Base-by-base conservation (phyloP, 1,140 invertebrate genomes). In the Littorina saxatilis region DNA sequence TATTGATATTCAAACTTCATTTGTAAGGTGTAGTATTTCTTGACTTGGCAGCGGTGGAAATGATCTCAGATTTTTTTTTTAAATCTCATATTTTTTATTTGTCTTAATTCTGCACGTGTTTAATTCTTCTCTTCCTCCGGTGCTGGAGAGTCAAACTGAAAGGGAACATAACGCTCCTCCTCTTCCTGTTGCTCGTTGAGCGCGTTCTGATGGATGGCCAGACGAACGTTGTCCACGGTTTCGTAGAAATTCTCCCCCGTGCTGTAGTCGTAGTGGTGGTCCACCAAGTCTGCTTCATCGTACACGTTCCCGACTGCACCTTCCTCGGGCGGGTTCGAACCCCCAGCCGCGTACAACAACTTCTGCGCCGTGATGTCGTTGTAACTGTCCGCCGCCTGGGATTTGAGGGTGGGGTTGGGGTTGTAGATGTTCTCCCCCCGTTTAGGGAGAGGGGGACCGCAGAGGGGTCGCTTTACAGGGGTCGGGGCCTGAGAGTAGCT, bases 241-340 rank as follows among this genome's bases (percentile, higher is more conserved):
- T 78, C 76, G 58, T 78, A 78, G 76, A 37, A 78, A 27, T 78
- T 78, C 55, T 78, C 76, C 3, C 76, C 76, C 2, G 76, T 78
- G 32, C 37, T 78, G 27, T 66, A 35, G 76, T 78, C 76, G 52
- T 63, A 78, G 27, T 78, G 76, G 35, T 78, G n/a, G 37, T 78
- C 76, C 23, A 61, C 39, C 32, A 78, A 58, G 43, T 15, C 39
- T 4, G 32, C 32, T 4, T 39, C 32, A 11, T 78, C 76, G 4
- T 39, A 5, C 2, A 13, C 20, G 29, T 35, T 35, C 2, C 32
- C 66, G 9, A 40, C 66, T 3, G 66, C 66, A 1, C 35, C 35
- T 17, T 68, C 35, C 32, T 23, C 32, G 0, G 1, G 35, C 2
- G 32, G 9, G 13, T 5, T 32, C 9, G 35, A 39, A 9, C 35